Evolutionary conservation across 2,888 invertebrate species (phyloP).

Genomic region (Argyra leucocephala): DNA sequence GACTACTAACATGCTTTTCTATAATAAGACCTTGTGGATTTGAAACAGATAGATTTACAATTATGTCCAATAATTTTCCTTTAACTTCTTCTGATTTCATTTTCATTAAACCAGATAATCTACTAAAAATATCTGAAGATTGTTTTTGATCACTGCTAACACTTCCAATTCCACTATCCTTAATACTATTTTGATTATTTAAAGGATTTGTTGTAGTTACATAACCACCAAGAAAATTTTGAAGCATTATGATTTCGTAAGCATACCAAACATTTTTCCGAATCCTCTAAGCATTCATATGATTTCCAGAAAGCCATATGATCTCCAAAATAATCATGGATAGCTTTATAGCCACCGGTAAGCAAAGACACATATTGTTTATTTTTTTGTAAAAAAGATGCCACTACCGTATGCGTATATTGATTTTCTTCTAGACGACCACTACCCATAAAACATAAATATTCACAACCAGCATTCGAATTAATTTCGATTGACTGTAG

Average conservation of each 20-base stretch:
- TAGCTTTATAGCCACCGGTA: constrained; percentile 79
- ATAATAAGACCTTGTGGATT: constrained; percentile 41
- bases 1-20: constrained; percentile 75
- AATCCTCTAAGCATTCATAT: constrained; percentile 70
- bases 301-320: no score
- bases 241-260: constrained; percentile 46
- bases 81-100: constrained; percentile 85
- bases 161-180: not conserved
- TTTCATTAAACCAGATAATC: constrained; percentile 78
- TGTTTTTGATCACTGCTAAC: constrained; percentile 24
- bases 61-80: constrained; percentile 84
- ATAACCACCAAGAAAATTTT: constrained; percentile 7
- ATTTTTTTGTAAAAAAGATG: constrained; percentile 89
- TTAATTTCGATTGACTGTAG: constrained; percentile 76
- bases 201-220: constrained; percentile 19
- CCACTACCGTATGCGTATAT: constrained; percentile 96
- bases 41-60: constrained; percentile 63
- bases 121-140: constrained; percentile 66
- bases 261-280: constrained; percentile 72
- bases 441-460: constrained; percentile 86
- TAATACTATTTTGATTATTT: constrained; percentile 10
- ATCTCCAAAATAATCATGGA: constrained; percentile 74
- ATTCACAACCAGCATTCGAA: constrained; percentile 77
- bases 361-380: constrained; percentile 86
- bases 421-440: constrained; percentile 89